Conservation (phyloP, 1,140 invertebrate species). For the Scaptodrosophila lebanonensis region DNA sequence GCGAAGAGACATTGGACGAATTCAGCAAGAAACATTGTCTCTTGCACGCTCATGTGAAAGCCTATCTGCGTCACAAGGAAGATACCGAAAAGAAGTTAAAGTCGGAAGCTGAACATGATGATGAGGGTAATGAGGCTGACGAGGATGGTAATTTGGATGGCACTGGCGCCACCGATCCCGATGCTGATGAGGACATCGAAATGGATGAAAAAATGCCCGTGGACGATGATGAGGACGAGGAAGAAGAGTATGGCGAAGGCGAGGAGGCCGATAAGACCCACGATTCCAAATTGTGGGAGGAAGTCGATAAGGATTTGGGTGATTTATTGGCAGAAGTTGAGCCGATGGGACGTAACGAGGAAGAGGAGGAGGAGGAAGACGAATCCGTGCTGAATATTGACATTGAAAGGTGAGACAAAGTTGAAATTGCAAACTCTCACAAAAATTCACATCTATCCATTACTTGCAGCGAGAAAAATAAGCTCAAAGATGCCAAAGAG, state of each 20-base stretch:
- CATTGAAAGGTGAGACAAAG: constrained; percentile 54
- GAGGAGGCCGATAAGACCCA: constrained; percentile 78
- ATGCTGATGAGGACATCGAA: constrained; percentile 76
- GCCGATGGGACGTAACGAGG: constrained; percentile 78
- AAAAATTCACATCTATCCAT: background rate
- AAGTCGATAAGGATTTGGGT: constrained; percentile 86
- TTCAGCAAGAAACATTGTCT: constrained; percentile 84
- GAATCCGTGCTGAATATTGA: constrained; percentile 80
- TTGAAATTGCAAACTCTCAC: background rate
- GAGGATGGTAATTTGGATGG: no score
- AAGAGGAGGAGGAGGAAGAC: constrained; percentile 85
- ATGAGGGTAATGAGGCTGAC: constrained; percentile 39
- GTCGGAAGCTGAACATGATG: constrained; percentile 55
- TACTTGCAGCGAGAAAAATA: constrained; percentile 61
- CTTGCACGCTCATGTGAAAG: constrained; percentile 83
- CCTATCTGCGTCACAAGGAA: constrained; percentile 85
- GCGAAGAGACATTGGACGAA: constrained; percentile 79
- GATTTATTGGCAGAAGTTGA: constrained; percentile 83
- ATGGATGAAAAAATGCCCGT: constrained; percentile 79
- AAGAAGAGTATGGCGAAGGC: constrained; percentile 42
- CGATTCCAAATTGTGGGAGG: constrained; percentile 85
- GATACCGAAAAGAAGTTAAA: constrained; percentile 80
- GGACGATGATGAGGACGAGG: constrained; percentile 52
- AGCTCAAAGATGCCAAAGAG: constrained; percentile 56
- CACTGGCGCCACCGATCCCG: constrained; percentile 20